Base-by-base conservation (phyloP, 1,140 invertebrate genomes). In the Bombyx mori region DNA sequence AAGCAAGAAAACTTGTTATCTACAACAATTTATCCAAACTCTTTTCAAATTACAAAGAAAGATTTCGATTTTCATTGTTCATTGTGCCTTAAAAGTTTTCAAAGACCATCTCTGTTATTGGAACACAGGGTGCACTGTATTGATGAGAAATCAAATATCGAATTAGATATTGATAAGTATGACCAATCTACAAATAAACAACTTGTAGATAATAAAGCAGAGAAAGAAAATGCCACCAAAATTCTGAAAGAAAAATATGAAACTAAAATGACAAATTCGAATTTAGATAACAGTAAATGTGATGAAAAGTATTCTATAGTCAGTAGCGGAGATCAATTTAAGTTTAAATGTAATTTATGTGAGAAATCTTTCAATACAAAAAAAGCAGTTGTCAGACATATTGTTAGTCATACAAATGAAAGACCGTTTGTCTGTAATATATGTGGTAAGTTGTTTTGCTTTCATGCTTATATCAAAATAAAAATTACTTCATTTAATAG, bases 391-490 rank as follows among this genome's bases (percentile, higher is more conserved):
- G 54, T 54, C 1, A 71, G 56, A 46, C 79, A 80, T 68, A 48
- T 70, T 1, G 42, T 57, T 6, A 58, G 42, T 54, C 78, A 82
- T 66, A 74, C 26, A 35, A 35, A 35, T 5, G 60, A 63, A 0
- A 71, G 75, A 47, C 72, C 75, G 8, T 79, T 72, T 62, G 43
- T 69, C 42, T 83, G 80, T 66, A 83, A 78, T 58, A 12, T 81
- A 26, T 83, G 80, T 66, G 78, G 80, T 81, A 66, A 71, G 73
- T 64, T 43, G 18, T 26, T 26, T 26, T 42, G 35, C 45, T 47
- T 18, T 50, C 12, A 5, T 35, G 26, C 26, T 5, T 3, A 35
- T 35, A 35, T 35, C 26, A n/a, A 51, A 12, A 18, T 51, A 5
- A 51, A 18, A 2, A 4, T 3, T 50, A 26, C 7, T 1, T 50